Base-by-base conservation (phyloP, 2,888 invertebrate genomes). In the Acanthosepion lycidas region DNA sequence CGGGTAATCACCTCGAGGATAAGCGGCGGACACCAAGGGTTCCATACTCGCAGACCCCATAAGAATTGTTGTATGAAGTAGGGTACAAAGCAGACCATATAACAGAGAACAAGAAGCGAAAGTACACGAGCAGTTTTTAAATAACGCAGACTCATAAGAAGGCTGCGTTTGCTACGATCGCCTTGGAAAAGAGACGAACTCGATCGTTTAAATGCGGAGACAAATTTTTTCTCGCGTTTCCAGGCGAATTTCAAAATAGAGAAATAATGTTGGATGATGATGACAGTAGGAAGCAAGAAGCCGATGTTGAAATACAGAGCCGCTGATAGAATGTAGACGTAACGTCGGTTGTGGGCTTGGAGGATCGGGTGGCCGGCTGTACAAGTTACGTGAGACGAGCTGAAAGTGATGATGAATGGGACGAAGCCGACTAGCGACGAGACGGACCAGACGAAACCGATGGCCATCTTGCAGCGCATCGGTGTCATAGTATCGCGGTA, bases 151-250 rank as follows among this genome's bases (percentile, higher is more conserved):
- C 59, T 55, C 59, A 64, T 64, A n/a, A 64, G 51, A 15, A 64
- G 94, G 42, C 94, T 55, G 42, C 94, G 55, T 55, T 53, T 64
- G 55, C 28, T 64, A 42, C 64, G 94, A 28, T 64, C 59, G 4
- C 59, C 59, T 20, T 55, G 59, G 42, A 55, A 55, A n/a, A 93
- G 53, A 53, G 93, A 93, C 3, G 53, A 23, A 18, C 93, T 93
- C 12, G 93, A 93, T 6, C 93, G 93, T 28, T 93, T 93, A 28
- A 93, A 93, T 12, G 93, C 23, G 12, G 93, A 93, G 12, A 93
- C 93, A 20, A 93, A 93, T 64, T 55, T 94, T 48, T 64, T 64
- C 94, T 94, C 59, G 64, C 94, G 94, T 55, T 55, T 94, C 94
- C 94, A 94, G 6, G 94, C 94, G 9, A 59, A 55, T 59, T 94